Evolutionary conservation across 2,888 invertebrate genomes (phyloP), one percentile per base, ranked within the genome.

Genomic region (Sinelater perroti): DNA sequence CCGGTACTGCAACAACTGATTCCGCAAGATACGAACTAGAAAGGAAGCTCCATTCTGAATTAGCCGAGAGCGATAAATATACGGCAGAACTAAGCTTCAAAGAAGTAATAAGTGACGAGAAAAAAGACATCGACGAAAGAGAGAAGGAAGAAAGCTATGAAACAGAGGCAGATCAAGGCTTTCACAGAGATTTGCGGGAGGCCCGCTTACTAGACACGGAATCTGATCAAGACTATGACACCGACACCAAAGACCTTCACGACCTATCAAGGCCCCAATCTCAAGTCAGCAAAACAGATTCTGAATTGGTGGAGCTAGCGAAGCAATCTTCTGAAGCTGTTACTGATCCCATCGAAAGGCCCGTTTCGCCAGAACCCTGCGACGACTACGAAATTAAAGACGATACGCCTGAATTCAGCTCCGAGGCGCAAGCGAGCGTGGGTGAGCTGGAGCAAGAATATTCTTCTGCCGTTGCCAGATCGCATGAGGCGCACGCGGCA

Each of bases 321-420:
- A 75, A 76, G 56, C 75, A 76, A 53, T 73, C 74, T n/a, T 74
- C 76, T 2, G 77, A 76, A 54, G 66, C 68, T 33, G 71, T 72
- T 31, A 68, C 70, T 13, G 80, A 79, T 63, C 81, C 82, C n/a
- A 77, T 82, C 51, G 82, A 83, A 64, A 72, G 83, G 63, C 83
- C 84, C 16, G 68, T 74, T 36, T 80, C 83, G 6, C 83, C 84
- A 20, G 81, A 81, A 67, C 80, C 80, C 6, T 73, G 72, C 14
- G 79, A 77, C 13, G 75, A 77, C 44, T 68, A 62, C 61, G 73
- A 72, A 66, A 72, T 74, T 18, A 75, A 78, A 70, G 75, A 75
- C 55, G 77, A 78, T 45, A 75, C 75, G 7, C 75, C 77, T 7
- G 77, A 80, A 68, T 70, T 71, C 35, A 70, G 70, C 56, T 70